A percentile compares a stretch with the other conserved stretches of the same genome.
phyloP scores from a whole-genome alignment of 2,797 vertebrate species.

The Rhynchonycteris naso region DNA sequence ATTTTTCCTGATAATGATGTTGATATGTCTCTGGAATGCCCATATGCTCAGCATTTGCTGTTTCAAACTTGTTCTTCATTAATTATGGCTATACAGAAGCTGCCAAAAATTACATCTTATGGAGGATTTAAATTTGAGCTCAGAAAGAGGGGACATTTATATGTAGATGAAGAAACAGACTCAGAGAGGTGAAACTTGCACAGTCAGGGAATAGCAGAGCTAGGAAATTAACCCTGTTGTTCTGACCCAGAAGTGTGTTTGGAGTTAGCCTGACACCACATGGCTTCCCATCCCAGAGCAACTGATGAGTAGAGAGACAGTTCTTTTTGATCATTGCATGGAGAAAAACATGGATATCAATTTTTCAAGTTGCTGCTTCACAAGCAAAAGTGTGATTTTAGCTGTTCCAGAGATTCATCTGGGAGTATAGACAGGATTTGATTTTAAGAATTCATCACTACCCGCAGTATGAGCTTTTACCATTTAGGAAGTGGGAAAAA shows the following conservation, averaged over 20 bases:
- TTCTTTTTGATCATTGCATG: neutral
- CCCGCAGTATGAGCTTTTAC: neutral
- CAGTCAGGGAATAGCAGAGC: neutral
- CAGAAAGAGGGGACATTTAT: neutral
- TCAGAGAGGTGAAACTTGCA: neutral
- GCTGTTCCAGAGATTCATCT: neutral
- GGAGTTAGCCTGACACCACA: neutral
- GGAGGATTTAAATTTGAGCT: constrained; percentile 62
- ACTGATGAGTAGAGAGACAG: neutral
- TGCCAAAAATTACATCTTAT: constrained; percentile 69
- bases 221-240: neutral
- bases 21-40: constrained; percentile 72
- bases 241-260: neutral
- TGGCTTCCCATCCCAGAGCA: neutral
- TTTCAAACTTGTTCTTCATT: constrained; percentile 76
- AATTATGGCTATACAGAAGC: constrained; percentile 72
- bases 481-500: neutral
- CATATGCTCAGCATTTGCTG: constrained; percentile 80
- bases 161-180: neutral
- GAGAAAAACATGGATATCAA: neutral
- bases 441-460: neutral
- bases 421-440: neutral
- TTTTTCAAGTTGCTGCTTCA: neutral
- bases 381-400: neutral
- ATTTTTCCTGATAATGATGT: constrained; percentile 82